phyloP scores from a whole-genome alignment of 2,888 invertebrate species.

The Caenorhabditis drosophilae region DNA sequence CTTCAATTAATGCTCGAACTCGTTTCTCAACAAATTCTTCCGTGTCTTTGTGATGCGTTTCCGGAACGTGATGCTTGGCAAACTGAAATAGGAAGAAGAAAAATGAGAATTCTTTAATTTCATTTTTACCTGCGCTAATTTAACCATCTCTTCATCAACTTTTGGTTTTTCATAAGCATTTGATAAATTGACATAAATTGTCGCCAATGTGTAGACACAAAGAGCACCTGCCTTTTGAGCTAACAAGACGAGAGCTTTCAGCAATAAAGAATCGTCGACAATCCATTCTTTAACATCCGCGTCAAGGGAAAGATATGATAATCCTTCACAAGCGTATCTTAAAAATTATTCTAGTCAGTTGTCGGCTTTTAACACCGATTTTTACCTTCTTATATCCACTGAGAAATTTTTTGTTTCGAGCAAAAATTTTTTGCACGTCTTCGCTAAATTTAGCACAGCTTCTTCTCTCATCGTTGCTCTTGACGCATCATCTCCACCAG shows the following conservation, averaged over 20 bases:
- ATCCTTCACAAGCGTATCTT: conserved; percentile 69
- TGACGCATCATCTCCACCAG: conserved; percentile 93
- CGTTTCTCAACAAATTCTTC: conserved; percentile 76
- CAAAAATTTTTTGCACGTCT: conserved; percentile 82
- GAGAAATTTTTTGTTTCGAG: conserved; percentile 59
- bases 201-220: conserved; percentile 82
- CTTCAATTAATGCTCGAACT: conserved; percentile 77
- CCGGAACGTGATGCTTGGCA: conserved; percentile 97
- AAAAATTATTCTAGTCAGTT: too few species aligned
- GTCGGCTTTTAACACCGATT: too few species aligned
- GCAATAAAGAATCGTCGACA: conserved; percentile 82
- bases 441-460: conserved; percentile 86
- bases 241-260: conserved; percentile 70
- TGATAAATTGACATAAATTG: conserved; percentile 91
- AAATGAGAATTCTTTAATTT: too few species aligned
- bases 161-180: conserved; percentile 97
- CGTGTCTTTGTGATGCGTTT: conserved; percentile 75
- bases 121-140: too few species aligned
- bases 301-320: conserved; percentile 93
- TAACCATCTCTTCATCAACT: conserved; percentile 93
- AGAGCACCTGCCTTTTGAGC: conserved; percentile 55
- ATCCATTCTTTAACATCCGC: conserved; percentile 97
- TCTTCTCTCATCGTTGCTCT: conserved; percentile 93
- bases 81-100: too few species aligned
- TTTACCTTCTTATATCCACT: conserved; percentile 57